Conservation (phyloP, 2,797 vertebrate species). For the Cyprinodon diabolis region DNA sequence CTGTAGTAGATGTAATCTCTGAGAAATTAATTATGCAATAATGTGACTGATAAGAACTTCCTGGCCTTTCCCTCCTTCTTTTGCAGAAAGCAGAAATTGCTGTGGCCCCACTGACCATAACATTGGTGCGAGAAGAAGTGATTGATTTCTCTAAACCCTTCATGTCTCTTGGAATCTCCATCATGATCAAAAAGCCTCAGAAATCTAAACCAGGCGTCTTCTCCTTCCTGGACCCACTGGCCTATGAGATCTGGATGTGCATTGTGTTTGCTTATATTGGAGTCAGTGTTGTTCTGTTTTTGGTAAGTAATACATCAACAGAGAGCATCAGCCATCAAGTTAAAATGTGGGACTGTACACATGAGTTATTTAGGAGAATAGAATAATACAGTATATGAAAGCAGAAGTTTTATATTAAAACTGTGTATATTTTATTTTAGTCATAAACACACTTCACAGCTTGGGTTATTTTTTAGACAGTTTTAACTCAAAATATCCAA, state of each 20-base stretch:
- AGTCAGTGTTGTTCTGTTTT: conserved; percentile 98
- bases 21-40: neutral
- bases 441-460: neutral
- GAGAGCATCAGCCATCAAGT: neutral
- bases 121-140: conserved; percentile 97
- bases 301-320: conserved; percentile 79
- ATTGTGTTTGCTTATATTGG: conserved; percentile 99
- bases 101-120: conserved; percentile 97
- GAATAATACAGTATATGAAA: conserved; percentile 1
- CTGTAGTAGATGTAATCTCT: conserved; percentile 2
- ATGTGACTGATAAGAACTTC: conserved; percentile 17
- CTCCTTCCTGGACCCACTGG: conserved; percentile 98
- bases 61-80: conserved; percentile 30
- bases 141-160: conserved; percentile 99
- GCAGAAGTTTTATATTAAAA: neutral
- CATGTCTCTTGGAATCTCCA: conserved; percentile 99
- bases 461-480: neutral
- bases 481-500: no score
- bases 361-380: conserved; percentile 9
- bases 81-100: conserved; percentile 95
- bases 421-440: neutral
- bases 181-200: conserved; percentile 99
- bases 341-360: neutral
- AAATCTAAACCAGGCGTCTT: conserved; percentile 99
- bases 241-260: conserved; percentile 99